These are phyloP conservation scores for Petroica traversi DNA, from an alignment of 2,113 vertebrate species.

Conservation along the genomic window DNA sequence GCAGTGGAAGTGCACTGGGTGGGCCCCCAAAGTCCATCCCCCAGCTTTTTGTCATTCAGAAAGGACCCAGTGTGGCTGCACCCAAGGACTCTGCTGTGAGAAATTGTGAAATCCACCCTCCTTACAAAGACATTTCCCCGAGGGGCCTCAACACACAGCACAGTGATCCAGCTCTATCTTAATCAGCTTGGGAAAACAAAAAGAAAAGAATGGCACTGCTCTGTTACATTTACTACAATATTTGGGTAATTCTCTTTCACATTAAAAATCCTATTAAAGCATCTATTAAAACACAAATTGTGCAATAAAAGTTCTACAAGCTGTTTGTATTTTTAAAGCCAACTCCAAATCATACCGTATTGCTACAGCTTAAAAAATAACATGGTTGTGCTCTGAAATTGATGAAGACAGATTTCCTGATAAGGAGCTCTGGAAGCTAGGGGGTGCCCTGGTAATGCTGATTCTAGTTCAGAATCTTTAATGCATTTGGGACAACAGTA, in stretches of 20 bases:
- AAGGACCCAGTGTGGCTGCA: neutral
- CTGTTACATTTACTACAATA: neutral
- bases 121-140: neutral
- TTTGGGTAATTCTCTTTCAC: neutral
- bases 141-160: neutral
- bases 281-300: neutral
- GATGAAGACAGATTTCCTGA: neutral
- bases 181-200: neutral
- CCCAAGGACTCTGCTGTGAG: neutral
- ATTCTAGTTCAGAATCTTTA: neutral
- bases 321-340: neutral
- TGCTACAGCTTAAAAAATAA: neutral
- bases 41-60: rapidly evolving
- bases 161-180: neutral
- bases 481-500: neutral
- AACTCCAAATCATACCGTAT: neutral
- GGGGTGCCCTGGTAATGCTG: neutral
- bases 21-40: neutral
- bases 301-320: neutral
- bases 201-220: neutral
- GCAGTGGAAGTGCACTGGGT: rapidly evolving
- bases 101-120: neutral
- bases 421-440: neutral
- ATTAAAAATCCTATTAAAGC: neutral
- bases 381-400: neutral